These are phyloP conservation scores for Andrena trimmerana DNA, from an alignment of 2,888 invertebrate species.

Conservation along the genomic window DNA sequence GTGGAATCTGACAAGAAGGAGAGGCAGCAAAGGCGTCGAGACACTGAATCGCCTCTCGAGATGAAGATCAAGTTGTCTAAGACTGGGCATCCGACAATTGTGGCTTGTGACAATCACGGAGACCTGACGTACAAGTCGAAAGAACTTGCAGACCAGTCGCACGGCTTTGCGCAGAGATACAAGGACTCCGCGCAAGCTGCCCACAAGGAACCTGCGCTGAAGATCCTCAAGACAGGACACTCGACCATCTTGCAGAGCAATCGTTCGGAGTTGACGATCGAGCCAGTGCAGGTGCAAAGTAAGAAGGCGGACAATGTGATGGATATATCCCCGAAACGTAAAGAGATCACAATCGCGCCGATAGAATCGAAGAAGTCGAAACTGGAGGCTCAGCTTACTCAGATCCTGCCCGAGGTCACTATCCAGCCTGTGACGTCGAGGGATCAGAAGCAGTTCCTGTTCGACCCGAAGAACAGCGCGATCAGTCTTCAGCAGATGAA, in stretches of 20 bases:
- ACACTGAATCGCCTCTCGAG: slow-evolving; percentile 72
- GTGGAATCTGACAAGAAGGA: slow-evolving; percentile 74
- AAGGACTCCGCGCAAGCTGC: slow-evolving; percentile 57
- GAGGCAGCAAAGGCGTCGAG: slow-evolving; percentile 69
- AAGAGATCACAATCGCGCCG: slow-evolving; percentile 80
- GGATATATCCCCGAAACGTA: slow-evolving; percentile 77
- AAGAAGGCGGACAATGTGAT: slow-evolving; percentile 64
- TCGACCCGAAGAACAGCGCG: slow-evolving; percentile 72
- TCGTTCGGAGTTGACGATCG: slow-evolving; percentile 79
- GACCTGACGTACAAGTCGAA: slow-evolving; percentile 65
- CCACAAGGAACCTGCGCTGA: slow-evolving; percentile 68
- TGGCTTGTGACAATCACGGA: slow-evolving; percentile 74
- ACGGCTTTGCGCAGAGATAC: slow-evolving; percentile 63
- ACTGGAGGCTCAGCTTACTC: slow-evolving; percentile 78
- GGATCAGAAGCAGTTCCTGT: slow-evolving; percentile 72
- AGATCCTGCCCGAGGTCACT: slow-evolving; percentile 82
- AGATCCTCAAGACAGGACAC: slow-evolving; percentile 73
- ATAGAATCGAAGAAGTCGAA: slow-evolving; percentile 82
- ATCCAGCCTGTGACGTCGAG: slow-evolving; percentile 80
- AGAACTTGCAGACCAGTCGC: slow-evolving; percentile 46
- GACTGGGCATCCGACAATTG: slow-evolving; percentile 82
- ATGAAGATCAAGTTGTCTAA: slow-evolving; percentile 83
- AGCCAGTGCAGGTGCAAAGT: slow-evolving; percentile 73
- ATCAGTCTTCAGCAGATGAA: slow-evolving; percentile 81
- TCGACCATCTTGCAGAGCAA: slow-evolving; percentile 69